phyloP scores from a whole-genome alignment of 2,888 invertebrate species.

The Rhagonycha lutea region DNA sequence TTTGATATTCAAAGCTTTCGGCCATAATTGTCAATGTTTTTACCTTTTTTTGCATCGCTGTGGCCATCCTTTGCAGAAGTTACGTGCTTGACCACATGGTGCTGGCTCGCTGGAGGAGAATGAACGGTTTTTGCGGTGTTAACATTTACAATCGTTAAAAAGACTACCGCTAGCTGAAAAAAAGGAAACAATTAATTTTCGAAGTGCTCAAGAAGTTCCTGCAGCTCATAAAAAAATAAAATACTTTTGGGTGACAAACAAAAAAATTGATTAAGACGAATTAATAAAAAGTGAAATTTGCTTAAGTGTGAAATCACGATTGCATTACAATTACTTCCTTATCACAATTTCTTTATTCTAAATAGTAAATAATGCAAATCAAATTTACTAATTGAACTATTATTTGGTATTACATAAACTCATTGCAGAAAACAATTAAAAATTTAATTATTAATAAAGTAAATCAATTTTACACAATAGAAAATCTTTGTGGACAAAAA shows the following conservation, averaged over 20 bases:
- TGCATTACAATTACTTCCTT: neutral
- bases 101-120: neutral
- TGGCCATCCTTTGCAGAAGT: neutral
- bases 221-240: neutral
- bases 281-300: neutral
- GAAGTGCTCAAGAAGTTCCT: neutral
- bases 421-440: neutral
- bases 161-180: neutral
- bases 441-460: neutral
- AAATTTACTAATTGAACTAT: neutral
- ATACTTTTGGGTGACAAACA: neutral
- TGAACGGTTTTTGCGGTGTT: neutral
- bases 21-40: neutral
- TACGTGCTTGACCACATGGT: neutral
- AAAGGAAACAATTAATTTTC: neutral
- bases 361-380: neutral
- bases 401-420: neutral
- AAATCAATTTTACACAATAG: neutral
- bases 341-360: neutral
- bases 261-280: neutral
- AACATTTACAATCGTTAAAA: neutral
- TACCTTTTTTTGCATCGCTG: slow-evolving; percentile 1
- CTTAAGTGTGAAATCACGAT: neutral
- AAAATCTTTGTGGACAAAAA: neutral
- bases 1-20: neutral